A percentile compares a stretch with the other conserved stretches of the same genome.
phyloP scores from a whole-genome alignment of 1,140 invertebrate species.

The Drosophila navojoa region DNA sequence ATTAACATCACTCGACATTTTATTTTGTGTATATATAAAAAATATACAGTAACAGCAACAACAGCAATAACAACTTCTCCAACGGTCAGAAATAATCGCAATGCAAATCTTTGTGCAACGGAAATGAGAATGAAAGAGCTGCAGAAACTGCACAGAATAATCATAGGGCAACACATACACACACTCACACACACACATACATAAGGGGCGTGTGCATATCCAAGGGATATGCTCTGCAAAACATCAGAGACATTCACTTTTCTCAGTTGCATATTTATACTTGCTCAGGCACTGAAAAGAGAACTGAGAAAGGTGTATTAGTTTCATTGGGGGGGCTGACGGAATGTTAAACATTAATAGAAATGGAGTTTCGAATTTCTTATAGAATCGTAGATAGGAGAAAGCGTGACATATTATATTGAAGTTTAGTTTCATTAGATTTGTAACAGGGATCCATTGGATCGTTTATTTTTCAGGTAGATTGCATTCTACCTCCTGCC shows the following conservation, averaged over 20 bases:
- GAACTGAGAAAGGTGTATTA: too few relatives aligned
- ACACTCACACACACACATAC: background rate
- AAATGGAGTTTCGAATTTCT: too few relatives aligned
- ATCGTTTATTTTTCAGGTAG: too few relatives aligned
- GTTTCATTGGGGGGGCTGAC: too few relatives aligned
- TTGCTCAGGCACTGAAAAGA: too few relatives aligned
- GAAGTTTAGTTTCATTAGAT: too few relatives aligned
- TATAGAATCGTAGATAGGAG: too few relatives aligned
- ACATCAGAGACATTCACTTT: background rate
- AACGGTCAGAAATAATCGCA: constrained; percentile 40
- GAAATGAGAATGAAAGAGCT: constrained; percentile 38
- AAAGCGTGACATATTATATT: too few relatives aligned
- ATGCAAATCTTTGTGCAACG: constrained; percentile 53
- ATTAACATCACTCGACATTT: constrained; percentile 52
- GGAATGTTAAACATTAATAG: too few relatives aligned
- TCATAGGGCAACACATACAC: constrained; percentile 1
- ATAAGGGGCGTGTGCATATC: background rate
- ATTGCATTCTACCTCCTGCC: too few relatives aligned
- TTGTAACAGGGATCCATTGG: too few relatives aligned
- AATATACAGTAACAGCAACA: background rate
- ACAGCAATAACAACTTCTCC: constrained; percentile 18
- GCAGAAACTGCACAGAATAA: constrained; percentile 4
- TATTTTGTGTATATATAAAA: constrained; percentile 18
- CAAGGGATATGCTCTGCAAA: background rate
- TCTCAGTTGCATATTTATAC: too few relatives aligned